Evolutionary conservation across 2,797 vertebrate species (phyloP).

Genomic region (Dallia pectoralis): DNA sequence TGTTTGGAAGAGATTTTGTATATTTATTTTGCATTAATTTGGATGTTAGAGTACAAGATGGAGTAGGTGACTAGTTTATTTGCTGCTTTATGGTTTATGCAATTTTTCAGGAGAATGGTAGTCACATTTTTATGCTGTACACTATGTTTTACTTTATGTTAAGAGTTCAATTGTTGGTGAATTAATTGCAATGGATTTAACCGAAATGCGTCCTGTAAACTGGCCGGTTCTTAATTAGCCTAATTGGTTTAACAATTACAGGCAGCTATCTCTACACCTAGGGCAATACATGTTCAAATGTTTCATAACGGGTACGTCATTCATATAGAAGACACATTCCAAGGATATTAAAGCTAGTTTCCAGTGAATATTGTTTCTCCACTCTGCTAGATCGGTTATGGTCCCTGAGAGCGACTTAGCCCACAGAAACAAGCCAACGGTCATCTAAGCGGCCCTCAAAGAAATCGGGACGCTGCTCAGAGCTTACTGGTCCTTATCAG

Average conservation of each 20-base stretch:
- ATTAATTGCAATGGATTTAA: neutral
- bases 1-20: neutral
- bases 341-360: neutral
- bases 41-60: neutral
- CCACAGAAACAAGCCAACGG: neutral
- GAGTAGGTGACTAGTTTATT: too few relatives aligned
- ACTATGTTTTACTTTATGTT: neutral
- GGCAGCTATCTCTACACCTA: neutral
- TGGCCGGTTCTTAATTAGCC: neutral
- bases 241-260: neutral
- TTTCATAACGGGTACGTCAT: neutral
- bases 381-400: neutral
- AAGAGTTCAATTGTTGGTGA: neutral
- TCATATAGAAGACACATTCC: too few relatives aligned
- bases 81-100: constrained; percentile 14
- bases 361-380: neutral
- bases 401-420: neutral
- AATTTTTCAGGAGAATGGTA: neutral
- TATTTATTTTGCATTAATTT: neutral
- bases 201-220: neutral
- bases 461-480: neutral
- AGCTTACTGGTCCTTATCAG: neutral
- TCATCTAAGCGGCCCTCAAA: neutral
- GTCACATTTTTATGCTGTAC: neutral
- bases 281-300: neutral